Conservation (phyloP, 2,113 vertebrate species). For the Phrynosoma platyrhinos region DNA sequence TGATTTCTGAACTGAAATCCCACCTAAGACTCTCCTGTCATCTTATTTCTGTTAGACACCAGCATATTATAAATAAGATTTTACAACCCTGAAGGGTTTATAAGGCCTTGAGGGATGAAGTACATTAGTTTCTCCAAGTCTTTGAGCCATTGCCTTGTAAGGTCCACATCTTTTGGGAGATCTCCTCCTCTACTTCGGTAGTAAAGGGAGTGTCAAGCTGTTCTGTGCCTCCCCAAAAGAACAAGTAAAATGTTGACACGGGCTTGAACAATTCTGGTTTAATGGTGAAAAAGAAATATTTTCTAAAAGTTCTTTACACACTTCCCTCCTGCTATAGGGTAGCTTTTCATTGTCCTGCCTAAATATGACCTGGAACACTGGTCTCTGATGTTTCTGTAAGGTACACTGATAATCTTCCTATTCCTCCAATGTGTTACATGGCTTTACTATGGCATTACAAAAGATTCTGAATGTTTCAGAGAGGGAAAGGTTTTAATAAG, state of each 20-base stretch:
- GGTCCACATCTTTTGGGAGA: neutral
- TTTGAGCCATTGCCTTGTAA: neutral
- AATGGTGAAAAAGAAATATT: slow-evolving; percentile 7
- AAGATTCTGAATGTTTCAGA: slow-evolving; percentile 24
- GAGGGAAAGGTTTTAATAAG: slow-evolving; percentile 53
- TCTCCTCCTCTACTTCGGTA: neutral
- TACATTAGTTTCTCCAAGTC: neutral
- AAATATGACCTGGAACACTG: rapidly evolving
- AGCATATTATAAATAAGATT: neutral
- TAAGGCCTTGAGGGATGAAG: neutral
- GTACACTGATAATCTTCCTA: neutral
- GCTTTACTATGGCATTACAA: rapidly evolving
- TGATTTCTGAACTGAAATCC: neutral
- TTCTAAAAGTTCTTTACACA: neutral
- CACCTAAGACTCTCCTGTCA: neutral
- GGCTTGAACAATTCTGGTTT: neutral
- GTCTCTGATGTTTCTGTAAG: rapidly evolving
- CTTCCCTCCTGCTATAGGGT: neutral
- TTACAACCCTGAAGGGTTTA: neutral
- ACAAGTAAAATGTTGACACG: neutral
- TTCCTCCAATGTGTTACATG: neutral
- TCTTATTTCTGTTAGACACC: neutral
- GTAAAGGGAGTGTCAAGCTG: no score
- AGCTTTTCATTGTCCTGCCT: rapidly evolving
- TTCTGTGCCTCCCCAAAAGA: neutral